Evolutionary conservation across 2,113 vertebrate species (phyloP), one percentile per base, ranked within the genome.

Genomic region (Cryptoleucopteryx plumbea): DNA sequence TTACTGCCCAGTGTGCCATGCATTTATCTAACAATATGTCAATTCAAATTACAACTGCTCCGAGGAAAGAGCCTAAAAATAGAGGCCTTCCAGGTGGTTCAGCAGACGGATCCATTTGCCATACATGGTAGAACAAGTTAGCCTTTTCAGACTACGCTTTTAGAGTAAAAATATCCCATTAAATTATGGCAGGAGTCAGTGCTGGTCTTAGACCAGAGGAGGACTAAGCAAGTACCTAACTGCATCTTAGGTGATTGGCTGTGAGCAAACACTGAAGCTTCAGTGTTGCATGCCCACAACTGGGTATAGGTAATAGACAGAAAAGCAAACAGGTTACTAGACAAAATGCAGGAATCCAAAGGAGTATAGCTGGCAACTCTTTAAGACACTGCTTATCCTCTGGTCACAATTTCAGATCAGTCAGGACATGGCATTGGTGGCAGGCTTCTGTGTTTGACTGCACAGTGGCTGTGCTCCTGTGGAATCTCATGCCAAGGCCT

Each of bases 61-160:
- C 0, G 0, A 94, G 91, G 23, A 94, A 86, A 75, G 25, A 72
- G 68, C 47, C 91, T 96, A 95, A 95, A 97, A 94, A 95, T 91
- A 96, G 91, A 92, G 86, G 56, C 61, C 73, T 92, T 95, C 80
- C 92, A 96, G 95, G 96, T 96, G 94, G 96, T 91, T 94, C 72
- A 52, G 72, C 96, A 96, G 80, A 91, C 3, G 5, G 92, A 58
- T 74, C 71, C 55, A 12, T 93, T 78, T 93, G 88, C 88, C 47
- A 11, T 59, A 83, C 68, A 61, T 5, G 47, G 68, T 22, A 94
- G 73, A 90, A 82, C 48, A 79, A 91, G 90, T 68, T 38, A 56
- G 77, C 83, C 68, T 95, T 94, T 92, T 92, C 92, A 83, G 88
- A 63, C 20, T 36, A 53, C 7, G 81, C 63, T 88, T 93, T 82